phyloP scores from a whole-genome alignment of 2,888 invertebrate genomes.

The Oegoconia quadripuncta region DNA sequence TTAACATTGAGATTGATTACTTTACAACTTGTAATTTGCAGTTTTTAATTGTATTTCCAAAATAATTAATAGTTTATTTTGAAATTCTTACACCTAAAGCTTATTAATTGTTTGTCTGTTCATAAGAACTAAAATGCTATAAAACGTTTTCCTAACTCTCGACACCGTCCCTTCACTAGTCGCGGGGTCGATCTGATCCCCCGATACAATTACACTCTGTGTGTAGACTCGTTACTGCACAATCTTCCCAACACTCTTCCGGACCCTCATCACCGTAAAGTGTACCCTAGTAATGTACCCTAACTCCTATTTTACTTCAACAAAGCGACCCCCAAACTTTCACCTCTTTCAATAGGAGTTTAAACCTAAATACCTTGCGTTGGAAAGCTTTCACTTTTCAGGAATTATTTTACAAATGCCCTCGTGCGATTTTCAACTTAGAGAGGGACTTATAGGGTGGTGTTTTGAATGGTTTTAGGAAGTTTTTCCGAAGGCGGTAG shows the following conservation, averaged over 20 bases:
- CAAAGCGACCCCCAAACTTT: constrained; percentile 60
- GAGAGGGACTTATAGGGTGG: constrained; percentile 31
- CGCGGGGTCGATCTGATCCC: constrained; percentile 61
- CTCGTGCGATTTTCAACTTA: constrained; percentile 41
- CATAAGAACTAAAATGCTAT: constrained; percentile 37
- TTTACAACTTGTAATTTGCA: no score
- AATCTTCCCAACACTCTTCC: constrained; percentile 65
- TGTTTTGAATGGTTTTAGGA: constrained; percentile 28
- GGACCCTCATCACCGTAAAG: constrained; percentile 30
- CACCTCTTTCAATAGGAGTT: constrained; percentile 78
- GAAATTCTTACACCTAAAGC: no score
- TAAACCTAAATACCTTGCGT: constrained; percentile 77
- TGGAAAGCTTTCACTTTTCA: constrained; percentile 78
- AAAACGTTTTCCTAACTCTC: constrained; percentile 23
- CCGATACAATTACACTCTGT: constrained; percentile 74
- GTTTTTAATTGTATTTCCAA: no score
- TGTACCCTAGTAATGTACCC: constrained; percentile 28
- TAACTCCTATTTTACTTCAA: constrained; percentile 37
- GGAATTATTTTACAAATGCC: constrained; percentile 57
- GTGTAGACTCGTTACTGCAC: constrained; percentile 72
- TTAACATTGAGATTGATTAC: no score
- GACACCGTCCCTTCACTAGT: constrained; percentile 46
- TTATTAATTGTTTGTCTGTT: constrained; percentile 10
- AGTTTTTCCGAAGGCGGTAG: constrained; percentile 67
- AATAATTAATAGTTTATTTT: no score